Percentiles rank a stretch among this genome's conserved stretches.
Evolutionary conservation across 2,888 invertebrate species (phyloP).

Genomic region (Lasioglossum lativentre): DNA sequence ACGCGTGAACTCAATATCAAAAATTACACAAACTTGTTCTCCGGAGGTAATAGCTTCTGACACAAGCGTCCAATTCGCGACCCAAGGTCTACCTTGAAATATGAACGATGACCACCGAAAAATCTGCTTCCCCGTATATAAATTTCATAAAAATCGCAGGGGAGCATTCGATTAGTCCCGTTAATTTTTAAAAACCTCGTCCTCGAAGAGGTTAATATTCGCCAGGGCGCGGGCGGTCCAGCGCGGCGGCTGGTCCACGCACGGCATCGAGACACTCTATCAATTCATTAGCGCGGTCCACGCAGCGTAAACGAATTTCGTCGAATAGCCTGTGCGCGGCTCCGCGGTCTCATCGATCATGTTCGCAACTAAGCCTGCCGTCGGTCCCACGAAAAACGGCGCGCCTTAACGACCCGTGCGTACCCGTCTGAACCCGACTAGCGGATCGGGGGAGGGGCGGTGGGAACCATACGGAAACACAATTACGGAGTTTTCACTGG

Average conservation of each 20-base stretch:
- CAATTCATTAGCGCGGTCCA: constrained; percentile 64
- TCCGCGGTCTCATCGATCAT: constrained; percentile 67
- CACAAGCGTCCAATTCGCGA: neutral
- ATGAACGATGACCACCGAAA: neutral
- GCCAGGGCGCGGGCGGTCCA: too few species aligned
- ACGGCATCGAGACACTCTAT: constrained; percentile 58
- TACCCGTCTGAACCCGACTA: neutral
- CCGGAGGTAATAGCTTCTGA: neutral
- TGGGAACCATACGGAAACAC: constrained; percentile 51
- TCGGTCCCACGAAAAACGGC: constrained; percentile 42
- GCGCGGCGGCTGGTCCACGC: neutral
- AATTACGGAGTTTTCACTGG: constrained; percentile 63
- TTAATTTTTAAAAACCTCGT: neutral
- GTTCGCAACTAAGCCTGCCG: constrained; percentile 40
- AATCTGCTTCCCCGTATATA: neutral
- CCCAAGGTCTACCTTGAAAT: neutral
- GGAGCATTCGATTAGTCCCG: neutral
- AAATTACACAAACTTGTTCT: too few species aligned
- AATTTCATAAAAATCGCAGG: neutral
- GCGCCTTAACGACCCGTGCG: constrained; percentile 53
- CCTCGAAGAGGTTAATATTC: constrained; percentile 9
- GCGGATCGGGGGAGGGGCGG: neutral
- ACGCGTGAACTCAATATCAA: neutral
- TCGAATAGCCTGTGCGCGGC: constrained; percentile 41
- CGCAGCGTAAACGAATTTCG: constrained; percentile 57